Evolutionary conservation across 1,140 invertebrate genomes (phyloP).

Genomic region (Leptopilina boulardi): DNA sequence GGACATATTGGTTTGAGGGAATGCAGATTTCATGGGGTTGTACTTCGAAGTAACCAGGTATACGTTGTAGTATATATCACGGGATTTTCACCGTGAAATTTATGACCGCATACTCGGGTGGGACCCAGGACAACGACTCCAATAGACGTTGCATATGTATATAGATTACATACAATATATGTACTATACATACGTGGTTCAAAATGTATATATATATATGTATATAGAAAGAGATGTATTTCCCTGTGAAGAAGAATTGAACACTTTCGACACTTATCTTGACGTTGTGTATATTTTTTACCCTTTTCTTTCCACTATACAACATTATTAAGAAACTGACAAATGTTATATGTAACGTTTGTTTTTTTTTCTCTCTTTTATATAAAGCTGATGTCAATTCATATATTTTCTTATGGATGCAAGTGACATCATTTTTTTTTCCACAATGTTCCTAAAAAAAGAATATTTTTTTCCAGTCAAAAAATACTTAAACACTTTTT

Average conservation of each 20-base stretch:
- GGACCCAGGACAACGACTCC: constrained; percentile 41
- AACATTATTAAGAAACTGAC: too few relatives aligned
- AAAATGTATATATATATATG: too few relatives aligned
- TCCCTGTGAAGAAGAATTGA: constrained; percentile 39
- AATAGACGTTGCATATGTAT: constrained; percentile 39
- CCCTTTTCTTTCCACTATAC: too few relatives aligned
- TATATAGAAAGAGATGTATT: constrained; percentile 48
- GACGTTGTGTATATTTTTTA: constrained; percentile 44
- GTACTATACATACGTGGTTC: too few relatives aligned
- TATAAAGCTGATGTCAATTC: too few relatives aligned
- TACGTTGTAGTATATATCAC: constrained; percentile 46
- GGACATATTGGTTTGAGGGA: constrained; percentile 27
- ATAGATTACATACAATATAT: constrained; percentile 60
- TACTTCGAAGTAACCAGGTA: constrained; percentile 26
- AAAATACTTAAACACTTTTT: too few relatives aligned
- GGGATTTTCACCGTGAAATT: constrained; percentile 60
- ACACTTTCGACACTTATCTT: constrained; percentile 62
- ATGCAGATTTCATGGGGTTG: constrained; percentile 27
- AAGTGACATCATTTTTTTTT: too few relatives aligned
- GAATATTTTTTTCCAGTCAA: too few relatives aligned
- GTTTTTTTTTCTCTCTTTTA: too few relatives aligned
- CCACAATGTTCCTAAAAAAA: too few relatives aligned
- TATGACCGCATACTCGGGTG: constrained; percentile 52
- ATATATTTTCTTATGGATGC: too few relatives aligned
- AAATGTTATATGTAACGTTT: too few relatives aligned